Conservation (phyloP, 2,888 invertebrate genomes). For the Calameuta pallipes region DNA sequence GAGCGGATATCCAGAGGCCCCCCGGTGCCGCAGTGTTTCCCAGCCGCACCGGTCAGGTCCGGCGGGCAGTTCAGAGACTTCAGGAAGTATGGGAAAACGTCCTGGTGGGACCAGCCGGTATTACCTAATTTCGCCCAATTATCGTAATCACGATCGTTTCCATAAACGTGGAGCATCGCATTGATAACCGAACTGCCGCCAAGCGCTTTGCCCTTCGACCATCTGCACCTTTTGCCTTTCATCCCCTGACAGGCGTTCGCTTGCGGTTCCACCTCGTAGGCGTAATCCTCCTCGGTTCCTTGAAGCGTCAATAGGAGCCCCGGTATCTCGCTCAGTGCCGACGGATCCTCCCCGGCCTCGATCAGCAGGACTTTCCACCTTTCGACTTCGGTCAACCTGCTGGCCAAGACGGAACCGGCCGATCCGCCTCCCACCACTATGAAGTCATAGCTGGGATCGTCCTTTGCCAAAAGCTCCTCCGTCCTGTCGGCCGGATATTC, state of each 20-base stretch:
- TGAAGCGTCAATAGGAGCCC: conserved; percentile 53
- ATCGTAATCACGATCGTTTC: conserved; percentile 75
- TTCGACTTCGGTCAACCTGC: conserved; percentile 64
- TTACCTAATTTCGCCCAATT: conserved; percentile 74
- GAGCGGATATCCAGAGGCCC: conserved; percentile 67
- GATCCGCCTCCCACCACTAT: conserved; percentile 66
- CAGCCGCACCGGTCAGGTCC: conserved; percentile 51
- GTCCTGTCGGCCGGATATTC: conserved; percentile 71
- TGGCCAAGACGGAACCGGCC: conserved; percentile 69
- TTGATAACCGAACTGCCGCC: conserved; percentile 77
- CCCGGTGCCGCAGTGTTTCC: conserved; percentile 60
- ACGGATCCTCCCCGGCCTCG: conserved; percentile 69
- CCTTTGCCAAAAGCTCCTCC: conserved; percentile 57
- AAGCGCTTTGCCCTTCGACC: conserved; percentile 73
- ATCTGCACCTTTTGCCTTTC: conserved; percentile 63
- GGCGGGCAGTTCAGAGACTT: conserved; percentile 53
- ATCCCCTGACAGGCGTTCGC: conserved; percentile 58
- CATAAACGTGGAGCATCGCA: conserved; percentile 75
- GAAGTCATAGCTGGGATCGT: conserved; percentile 48
- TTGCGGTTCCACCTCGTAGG: conserved; percentile 68
- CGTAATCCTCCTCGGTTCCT: conserved; percentile 64
- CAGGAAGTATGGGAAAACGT: conserved; percentile 66
- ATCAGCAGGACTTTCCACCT: conserved; percentile 68
- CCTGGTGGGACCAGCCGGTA: conserved; percentile 71
- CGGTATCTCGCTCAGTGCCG: conserved; percentile 65